Evolutionary conservation across 2,888 invertebrate species (phyloP).

Genomic region (Caradrina kadenii): DNA sequence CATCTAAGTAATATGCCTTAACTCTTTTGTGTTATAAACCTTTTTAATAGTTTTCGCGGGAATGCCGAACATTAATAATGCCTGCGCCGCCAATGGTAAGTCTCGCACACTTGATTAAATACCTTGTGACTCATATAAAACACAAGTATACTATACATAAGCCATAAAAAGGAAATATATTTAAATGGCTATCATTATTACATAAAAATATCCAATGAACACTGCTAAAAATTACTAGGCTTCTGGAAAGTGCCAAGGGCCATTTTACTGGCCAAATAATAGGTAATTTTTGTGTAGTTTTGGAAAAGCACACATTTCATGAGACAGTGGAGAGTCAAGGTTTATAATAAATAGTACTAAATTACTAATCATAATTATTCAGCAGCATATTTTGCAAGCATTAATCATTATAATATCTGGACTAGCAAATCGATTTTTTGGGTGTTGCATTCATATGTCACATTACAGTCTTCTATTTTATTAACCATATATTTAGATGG

Average conservation of each 20-base stretch:
- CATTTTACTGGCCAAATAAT: conserved; percentile 6
- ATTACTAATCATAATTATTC: background rate
- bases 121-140: conserved; percentile 71
- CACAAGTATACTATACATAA: conserved; percentile 42
- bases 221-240: conserved; percentile 11
- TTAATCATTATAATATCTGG: background rate
- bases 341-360: conserved; percentile 1
- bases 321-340: conserved; percentile 15
- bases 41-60: conserved; percentile 77
- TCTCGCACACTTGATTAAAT: conserved; percentile 75
- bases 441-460: background rate
- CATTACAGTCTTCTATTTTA: background rate
- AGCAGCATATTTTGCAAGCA: background rate
- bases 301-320: conserved; percentile 12
- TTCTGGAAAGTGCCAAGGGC: conserved; percentile 31
- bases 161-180: conserved; percentile 7
- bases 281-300: conserved; percentile 23
- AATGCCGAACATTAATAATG: conserved; percentile 87
- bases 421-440: background rate
- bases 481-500: background rate
- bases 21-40: conserved; percentile 80
- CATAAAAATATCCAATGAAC: conserved; percentile 13
- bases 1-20: conserved; percentile 87
- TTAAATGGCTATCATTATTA: background rate
- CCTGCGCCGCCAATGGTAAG: conserved; percentile 86